Evolutionary conservation across 2,113 vertebrate genomes (phyloP), one percentile per base, ranked within the genome.

Genomic region (Pachypanchax playfairii): DNA sequence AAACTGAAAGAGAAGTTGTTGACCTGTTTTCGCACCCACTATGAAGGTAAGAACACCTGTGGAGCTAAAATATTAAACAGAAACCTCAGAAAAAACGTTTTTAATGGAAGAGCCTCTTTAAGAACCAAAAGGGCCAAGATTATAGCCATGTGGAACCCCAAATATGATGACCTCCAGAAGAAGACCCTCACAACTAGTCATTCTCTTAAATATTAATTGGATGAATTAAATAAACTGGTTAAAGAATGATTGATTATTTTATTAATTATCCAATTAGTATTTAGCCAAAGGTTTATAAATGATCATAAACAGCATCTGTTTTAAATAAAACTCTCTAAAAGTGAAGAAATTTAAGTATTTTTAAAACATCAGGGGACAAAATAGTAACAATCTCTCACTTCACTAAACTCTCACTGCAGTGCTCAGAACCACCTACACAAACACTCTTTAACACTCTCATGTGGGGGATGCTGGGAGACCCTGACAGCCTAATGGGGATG

Each of bases 401-500:
- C 38, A 21, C 38, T 42, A 7, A 39, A 39, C 51, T 63, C 44
- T 62, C 56, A 68, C 59, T 38, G 20, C 17, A 75, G 70, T 78
- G 73, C 79, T 77, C 51, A 58, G 24, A 75, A 61, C 73, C 70
- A 35, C 67, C 75, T 56, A 61, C 59, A 36, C 69, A 69, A 52
- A 8, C 3, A 31, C 64, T 69, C 35, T n/a, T n/a, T 35, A 67
- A 52, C 44, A 21, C 70, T 65, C 67, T 73, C 70, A 11, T 71
- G 59, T 49, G 53, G 55, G 5, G 48, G 68, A 53, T 56, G 83
- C 76, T 72, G 62, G 67, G 63, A 69, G 61, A 74, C 54, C 65
- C 59, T 60, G 73, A 69, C 70, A 74, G 70, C 49, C 65, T 78
- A 80, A 88, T 75, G 59, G 78, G 67, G 62, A 55, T 15, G 76